These are phyloP conservation scores for Aspidoscelis tigris DNA, from an alignment of 2,113 vertebrate species.

Conservation along the genomic window DNA sequence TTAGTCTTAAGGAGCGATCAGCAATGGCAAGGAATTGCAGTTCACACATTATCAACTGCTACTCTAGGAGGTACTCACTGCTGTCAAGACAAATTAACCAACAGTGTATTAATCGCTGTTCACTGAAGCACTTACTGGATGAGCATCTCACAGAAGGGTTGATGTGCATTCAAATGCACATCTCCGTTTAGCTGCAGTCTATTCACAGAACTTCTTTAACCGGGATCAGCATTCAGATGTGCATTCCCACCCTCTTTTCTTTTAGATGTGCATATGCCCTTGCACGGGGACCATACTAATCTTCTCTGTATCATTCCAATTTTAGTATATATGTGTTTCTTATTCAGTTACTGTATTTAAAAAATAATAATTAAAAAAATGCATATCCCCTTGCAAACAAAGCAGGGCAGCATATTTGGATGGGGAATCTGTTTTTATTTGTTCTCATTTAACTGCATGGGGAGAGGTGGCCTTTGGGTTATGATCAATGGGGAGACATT, in stretches of 20 bases:
- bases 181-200: neutral
- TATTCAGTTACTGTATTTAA: too few species aligned
- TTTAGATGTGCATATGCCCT: neutral
- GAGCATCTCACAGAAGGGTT: neutral
- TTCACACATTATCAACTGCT: neutral
- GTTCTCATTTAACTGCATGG: too few species aligned
- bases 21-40: neutral
- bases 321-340: too few species aligned
- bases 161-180: neutral
- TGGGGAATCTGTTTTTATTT: neutral
- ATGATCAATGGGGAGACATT: too few species aligned
- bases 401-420: neutral
- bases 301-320: too few species aligned
- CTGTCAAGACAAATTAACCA: neutral
- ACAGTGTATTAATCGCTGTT: neutral
- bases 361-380: too few species aligned
- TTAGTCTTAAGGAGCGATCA: too few species aligned
- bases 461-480: too few species aligned
- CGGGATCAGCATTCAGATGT: too few species aligned
- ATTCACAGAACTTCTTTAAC: neutral
- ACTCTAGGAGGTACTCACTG: neutral
- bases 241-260: neutral
- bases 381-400: neutral
- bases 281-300: too few species aligned
- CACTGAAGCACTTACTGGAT: neutral